Conservation (phyloP, 1,140 invertebrate genomes). For the Schlechtendalia chinensis region DNA sequence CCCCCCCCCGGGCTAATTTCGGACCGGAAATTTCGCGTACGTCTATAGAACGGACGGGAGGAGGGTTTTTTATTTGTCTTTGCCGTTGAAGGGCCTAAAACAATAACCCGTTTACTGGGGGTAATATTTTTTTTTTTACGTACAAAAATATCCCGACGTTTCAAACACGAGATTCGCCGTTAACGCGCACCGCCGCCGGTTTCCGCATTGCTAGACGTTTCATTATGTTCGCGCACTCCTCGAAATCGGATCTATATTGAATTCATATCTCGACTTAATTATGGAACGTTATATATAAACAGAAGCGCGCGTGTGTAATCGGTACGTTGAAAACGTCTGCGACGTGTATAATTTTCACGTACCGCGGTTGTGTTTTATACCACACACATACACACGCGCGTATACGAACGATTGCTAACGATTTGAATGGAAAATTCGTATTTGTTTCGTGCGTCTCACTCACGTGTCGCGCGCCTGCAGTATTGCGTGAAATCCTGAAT, state of each 20-base stretch:
- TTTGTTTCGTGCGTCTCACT: not conserved
- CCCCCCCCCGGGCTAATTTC: constrained; percentile 26
- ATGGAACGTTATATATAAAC: not conserved
- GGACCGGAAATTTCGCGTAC: constrained; percentile 32
- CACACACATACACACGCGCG: not conserved
- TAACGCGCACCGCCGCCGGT: not conserved
- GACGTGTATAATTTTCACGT: no score
- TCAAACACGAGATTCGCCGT: constrained; percentile 1
- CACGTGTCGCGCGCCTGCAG: no score
- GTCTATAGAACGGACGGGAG: not conserved
- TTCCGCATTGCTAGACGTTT: constrained; percentile 49
- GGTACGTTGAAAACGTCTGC: not conserved
- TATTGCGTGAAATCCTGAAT: not conserved
- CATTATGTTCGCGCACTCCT: constrained; percentile 13
- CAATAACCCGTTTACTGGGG: not conserved
- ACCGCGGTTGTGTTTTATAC: no score
- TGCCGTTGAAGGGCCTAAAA: constrained; percentile 20
- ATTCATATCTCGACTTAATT: constrained; percentile 36
- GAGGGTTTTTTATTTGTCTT: constrained; percentile 15
- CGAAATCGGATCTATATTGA: constrained; percentile 40
- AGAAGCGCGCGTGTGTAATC: not conserved
- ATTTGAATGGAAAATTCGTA: not conserved
- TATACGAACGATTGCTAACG: not conserved
- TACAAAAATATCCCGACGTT: constrained; percentile 12
- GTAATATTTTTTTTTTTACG: no score